Percentiles rank a stretch among this genome's conserved stretches.
phyloP scores from a whole-genome alignment of 2,797 vertebrate species.

The Pangasius krempfi region DNA sequence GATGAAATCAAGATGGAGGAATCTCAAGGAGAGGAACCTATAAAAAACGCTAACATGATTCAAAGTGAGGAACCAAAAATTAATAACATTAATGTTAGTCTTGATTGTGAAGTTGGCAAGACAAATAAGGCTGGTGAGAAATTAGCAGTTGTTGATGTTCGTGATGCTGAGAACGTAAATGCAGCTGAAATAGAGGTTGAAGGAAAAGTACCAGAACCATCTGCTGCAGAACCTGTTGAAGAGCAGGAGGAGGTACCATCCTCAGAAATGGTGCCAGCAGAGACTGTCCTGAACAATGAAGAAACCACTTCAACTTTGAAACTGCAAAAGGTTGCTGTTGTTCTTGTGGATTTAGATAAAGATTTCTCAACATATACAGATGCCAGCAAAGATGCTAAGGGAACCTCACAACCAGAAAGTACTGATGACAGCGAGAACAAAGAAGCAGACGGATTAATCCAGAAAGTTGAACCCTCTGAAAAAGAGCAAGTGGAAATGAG shows the following conservation, averaged over 20 bases:
- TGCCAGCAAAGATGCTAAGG: neutral
- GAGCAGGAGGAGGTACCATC: neutral
- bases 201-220: neutral
- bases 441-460: neutral
- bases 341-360: slow-evolving; percentile 1
- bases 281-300: neutral
- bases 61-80: neutral
- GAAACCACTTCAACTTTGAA: neutral
- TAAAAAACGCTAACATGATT: neutral
- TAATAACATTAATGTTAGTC: neutral
- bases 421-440: neutral
- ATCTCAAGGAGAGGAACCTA: neutral
- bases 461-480: neutral
- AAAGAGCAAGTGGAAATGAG: neutral
- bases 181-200: neutral
- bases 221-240: neutral
- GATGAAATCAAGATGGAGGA: neutral
- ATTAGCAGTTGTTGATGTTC: neutral
- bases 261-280: neutral
- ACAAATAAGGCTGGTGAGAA: neutral
- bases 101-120: neutral
- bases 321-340: slow-evolving; percentile 17
- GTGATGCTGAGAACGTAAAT: neutral
- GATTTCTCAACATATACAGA: neutral
- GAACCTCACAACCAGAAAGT: neutral